These are phyloP conservation scores for Zaprionus lineosus DNA, from an alignment of 2,888 invertebrate species.

Conservation along the genomic window DNA sequence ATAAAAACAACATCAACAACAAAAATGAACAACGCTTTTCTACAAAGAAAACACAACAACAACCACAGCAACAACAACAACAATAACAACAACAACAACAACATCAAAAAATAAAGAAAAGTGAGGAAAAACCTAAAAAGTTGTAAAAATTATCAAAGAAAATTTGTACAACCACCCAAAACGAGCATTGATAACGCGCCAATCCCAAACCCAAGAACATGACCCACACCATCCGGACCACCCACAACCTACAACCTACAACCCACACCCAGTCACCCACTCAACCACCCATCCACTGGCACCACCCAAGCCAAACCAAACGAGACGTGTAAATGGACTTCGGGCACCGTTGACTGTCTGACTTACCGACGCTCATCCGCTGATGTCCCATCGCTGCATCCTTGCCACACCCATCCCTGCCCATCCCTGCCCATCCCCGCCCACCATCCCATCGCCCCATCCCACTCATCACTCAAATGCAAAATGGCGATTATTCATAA, in stretches of 20 bases:
- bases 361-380: slow-evolving; percentile 44
- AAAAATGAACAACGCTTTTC: slow-evolving; percentile 27
- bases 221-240: slow-evolving; percentile 11
- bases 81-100: slow-evolving; percentile 24
- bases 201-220: slow-evolving; percentile 6
- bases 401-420: neutral
- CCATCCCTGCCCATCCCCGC: neutral
- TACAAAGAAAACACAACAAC: slow-evolving; percentile 41
- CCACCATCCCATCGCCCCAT: neutral
- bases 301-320: slow-evolving; percentile 20
- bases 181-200: slow-evolving; percentile 61
- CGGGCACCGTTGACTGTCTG: slow-evolving; percentile 68
- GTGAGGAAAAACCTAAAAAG: no score
- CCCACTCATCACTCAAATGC: slow-evolving; percentile 64
- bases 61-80: slow-evolving; percentile 24
- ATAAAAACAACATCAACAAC: slow-evolving; percentile 38
- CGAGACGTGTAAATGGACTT: slow-evolving; percentile 73
- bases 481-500: slow-evolving; percentile 83
- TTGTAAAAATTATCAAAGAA: slow-evolving; percentile 72
- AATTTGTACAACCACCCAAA: slow-evolving; percentile 55
- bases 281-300: neutral
- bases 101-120: slow-evolving; percentile 11
- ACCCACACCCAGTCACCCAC: neutral
- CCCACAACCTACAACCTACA: no score
- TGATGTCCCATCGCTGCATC: neutral